These are phyloP conservation scores for Hozukius guyotensis DNA, from an alignment of 2,797 vertebrate genomes.

Conservation along the genomic window DNA sequence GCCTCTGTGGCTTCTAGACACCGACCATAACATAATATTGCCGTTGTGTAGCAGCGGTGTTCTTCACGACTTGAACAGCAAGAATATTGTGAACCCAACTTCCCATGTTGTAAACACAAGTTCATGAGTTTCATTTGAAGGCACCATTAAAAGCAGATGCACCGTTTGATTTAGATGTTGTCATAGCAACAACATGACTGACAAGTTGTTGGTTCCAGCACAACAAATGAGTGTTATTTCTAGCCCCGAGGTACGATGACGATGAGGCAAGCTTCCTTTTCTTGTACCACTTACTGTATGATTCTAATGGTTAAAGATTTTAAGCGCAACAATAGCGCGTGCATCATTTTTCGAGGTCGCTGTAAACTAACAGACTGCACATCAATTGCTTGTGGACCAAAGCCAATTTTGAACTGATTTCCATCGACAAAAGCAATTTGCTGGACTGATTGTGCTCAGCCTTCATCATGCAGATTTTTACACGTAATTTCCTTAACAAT, in stretches of 20 bases:
- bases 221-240: neutral
- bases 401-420: slow-evolving; percentile 13
- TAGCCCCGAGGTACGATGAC: neutral
- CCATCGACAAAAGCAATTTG: neutral
- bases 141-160: too few species aligned
- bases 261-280: neutral
- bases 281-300: neutral
- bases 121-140: too few species aligned
- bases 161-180: neutral
- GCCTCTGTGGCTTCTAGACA: too few species aligned
- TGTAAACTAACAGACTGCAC: neutral
- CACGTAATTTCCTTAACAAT: neutral
- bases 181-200: slow-evolving; percentile 18
- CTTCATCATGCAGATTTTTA: neutral
- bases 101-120: too few species aligned
- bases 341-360: neutral
- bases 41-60: too few species aligned
- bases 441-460: neutral
- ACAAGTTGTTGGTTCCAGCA: neutral
- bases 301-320: neutral
- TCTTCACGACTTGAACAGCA: too few species aligned
- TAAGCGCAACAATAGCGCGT: neutral
- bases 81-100: fast-evolving
- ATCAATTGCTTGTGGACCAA: neutral
- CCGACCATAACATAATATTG: fast-evolving